phyloP scores from a whole-genome alignment of 2,888 invertebrate species.

The Leptinotarsa rubiginosa region DNA sequence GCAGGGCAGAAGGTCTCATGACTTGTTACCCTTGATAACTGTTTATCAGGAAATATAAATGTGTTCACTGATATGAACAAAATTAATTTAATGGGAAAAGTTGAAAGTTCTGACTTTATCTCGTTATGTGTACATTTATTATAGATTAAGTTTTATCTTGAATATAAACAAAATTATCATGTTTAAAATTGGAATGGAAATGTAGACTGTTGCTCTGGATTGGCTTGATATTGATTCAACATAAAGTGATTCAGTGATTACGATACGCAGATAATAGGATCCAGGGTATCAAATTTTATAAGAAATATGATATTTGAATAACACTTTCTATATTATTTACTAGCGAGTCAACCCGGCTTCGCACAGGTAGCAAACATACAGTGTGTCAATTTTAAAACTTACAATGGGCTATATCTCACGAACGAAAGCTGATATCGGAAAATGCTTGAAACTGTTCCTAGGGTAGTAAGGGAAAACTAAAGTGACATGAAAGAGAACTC shows the following conservation, averaged over 20 bases:
- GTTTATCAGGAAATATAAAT: conserved; percentile 45
- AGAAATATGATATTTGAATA: no score
- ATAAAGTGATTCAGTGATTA: conserved; percentile 9
- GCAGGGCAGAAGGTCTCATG: conserved; percentile 42
- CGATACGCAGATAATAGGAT: background rate
- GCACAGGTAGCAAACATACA: no score
- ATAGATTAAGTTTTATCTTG: conserved; percentile 39
- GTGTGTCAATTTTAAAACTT: no score
- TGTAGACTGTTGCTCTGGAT: conserved; percentile 4
- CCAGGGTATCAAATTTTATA: background rate
- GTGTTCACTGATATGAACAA: conserved; percentile 46
- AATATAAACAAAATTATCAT: conserved; percentile 45
- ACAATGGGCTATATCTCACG: no score
- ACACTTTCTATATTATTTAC: no score
- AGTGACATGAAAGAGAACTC: no score
- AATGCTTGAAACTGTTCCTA: no score
- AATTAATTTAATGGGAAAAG: conserved; percentile 47
- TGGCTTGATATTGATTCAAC: background rate
- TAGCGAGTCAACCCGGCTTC: no score
- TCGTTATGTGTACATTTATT: conserved; percentile 44
- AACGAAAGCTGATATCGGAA: no score
- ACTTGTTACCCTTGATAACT: conserved; percentile 51
- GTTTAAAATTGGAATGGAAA: conserved; percentile 37
- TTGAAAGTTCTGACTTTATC: conserved; percentile 47
- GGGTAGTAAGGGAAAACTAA: no score